Evolutionary conservation across 2,113 vertebrate genomes (phyloP), one percentile per base, ranked within the genome.

Genomic region (mouse (Mus musculus)): DNA sequence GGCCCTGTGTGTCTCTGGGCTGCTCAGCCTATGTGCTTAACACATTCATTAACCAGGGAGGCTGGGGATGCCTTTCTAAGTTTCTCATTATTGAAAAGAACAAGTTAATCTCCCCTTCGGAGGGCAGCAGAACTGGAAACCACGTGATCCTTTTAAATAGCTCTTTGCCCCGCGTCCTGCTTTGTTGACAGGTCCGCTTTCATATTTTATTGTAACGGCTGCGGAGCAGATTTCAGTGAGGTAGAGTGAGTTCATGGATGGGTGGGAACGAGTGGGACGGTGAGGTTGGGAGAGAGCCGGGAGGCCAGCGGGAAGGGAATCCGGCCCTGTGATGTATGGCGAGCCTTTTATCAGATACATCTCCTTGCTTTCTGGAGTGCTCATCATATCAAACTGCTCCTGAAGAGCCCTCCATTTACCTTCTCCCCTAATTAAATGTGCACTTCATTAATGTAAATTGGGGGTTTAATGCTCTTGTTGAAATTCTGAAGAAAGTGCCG

Each of bases 381-480:
- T 98, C 97, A 98, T 99, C 99, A 97, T 98, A 98, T 98, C 98
- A 98, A 98, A 98, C 98, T 98, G 98, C 98, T 99, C 98, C 99
- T 99, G 98, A 99, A 99, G 98, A 99, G 98, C 98, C 98, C 99
- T 99, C 98, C 98, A 98, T 99, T 99, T 99, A 99, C 98, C 98
- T 99, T 99, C 98, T 99, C 98, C 97, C 99, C 99, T 99, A 99
- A 99, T 99, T 99, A 99, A 99, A 99, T 99, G 99, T 99, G 99
- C 99, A 99, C 99, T 99, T 99, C 99, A 99, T 99, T 99, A 99
- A 99, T 99, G 99, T 99, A 99, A 99, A 99, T 99, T 99, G 99
- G 99, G 99, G 99, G 98, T 99, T 99, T 99, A 99, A 99, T 99
- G 99, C 99, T 99, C 99, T 99, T 99, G 99, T 99, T 99, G 99